Conservation (phyloP, 1,140 invertebrate species). For the Drosophila bipectinata region DNA sequence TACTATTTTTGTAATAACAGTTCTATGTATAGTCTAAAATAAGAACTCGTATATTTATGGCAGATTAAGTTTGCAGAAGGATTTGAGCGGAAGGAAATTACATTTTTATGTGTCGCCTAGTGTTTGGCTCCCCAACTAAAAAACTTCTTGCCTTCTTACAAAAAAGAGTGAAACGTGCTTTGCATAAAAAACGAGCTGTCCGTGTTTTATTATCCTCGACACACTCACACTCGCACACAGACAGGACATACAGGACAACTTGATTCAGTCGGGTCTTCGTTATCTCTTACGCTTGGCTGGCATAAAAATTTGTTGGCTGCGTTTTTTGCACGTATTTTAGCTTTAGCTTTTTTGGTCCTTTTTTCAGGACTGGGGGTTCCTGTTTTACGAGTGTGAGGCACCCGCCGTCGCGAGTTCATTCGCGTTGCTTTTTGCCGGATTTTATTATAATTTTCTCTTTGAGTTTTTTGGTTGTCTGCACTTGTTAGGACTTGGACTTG, state of each 20-base stretch:
- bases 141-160: slow-evolving; percentile 16
- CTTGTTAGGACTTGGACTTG: slow-evolving; percentile 32
- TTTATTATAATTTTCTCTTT: slow-evolving; percentile 1
- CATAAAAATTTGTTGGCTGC: slow-evolving; percentile 58
- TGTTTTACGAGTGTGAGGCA: slow-evolving; percentile 5
- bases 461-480: slow-evolving; percentile 36
- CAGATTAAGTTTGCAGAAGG: slow-evolving; percentile 53
- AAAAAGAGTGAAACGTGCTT: slow-evolving; percentile 61
- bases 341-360: background rate
- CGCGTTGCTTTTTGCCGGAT: slow-evolving; percentile 30
- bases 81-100: slow-evolving; percentile 61
- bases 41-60: slow-evolving; percentile 51
- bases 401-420: slow-evolving; percentile 40
- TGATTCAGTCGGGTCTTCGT: slow-evolving; percentile 37
- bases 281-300: slow-evolving; percentile 68
- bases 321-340: slow-evolving; percentile 38
- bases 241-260: slow-evolving; percentile 19
- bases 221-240: slow-evolving; percentile 1
- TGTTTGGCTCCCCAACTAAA: slow-evolving; percentile 13
- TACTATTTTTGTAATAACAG: background rate
- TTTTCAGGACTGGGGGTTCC: slow-evolving; percentile 2
- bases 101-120: slow-evolving; percentile 66
- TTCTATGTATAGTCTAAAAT: background rate
- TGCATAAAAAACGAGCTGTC: slow-evolving; percentile 52
- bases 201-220: slow-evolving; percentile 36